Conservation (phyloP, 2,888 invertebrate genomes). For the Sarcophaga caerulescens region DNA sequence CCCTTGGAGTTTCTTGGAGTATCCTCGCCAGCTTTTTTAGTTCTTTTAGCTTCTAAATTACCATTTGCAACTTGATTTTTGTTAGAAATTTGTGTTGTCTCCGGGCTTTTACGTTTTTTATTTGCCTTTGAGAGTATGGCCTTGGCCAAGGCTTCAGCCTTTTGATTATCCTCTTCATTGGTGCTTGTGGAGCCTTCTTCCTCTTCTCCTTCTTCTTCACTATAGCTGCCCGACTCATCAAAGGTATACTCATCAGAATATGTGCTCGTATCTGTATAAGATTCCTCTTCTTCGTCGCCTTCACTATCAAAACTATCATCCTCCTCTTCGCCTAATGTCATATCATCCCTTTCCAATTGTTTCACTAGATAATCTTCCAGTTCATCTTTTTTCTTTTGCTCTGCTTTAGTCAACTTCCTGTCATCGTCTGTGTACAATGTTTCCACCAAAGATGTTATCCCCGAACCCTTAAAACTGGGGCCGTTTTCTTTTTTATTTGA, state of each 20-base stretch:
- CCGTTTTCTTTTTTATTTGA: neutral
- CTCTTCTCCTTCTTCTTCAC: neutral
- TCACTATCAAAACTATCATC: conserved; percentile 36
- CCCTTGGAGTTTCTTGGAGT: neutral
- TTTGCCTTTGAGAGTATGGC: neutral
- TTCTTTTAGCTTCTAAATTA: conserved; percentile 26
- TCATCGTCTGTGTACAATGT: conserved; percentile 43
- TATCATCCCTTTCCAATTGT: conserved; percentile 52
- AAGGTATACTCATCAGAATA: conserved; percentile 30
- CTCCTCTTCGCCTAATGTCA: neutral
- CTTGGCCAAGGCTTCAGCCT: neutral
- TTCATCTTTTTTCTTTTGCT: conserved; percentile 64
- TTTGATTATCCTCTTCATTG: conserved; percentile 35
- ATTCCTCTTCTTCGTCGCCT: neutral
- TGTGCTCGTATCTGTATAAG: neutral
- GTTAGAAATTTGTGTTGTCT: neutral
- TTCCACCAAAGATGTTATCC: conserved; percentile 50
- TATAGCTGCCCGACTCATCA: conserved; percentile 20
- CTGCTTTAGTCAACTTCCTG: conserved; percentile 60
- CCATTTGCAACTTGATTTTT: neutral
- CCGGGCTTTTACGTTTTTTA: conserved; percentile 49
- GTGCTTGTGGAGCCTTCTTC: neutral
- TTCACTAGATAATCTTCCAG: conserved; percentile 62
- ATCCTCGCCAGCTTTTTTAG: conserved; percentile 21
- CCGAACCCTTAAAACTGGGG: neutral